These are phyloP conservation scores for Plestiodon gilberti DNA, from an alignment of 2,113 vertebrate species.

Conservation along the genomic window DNA sequence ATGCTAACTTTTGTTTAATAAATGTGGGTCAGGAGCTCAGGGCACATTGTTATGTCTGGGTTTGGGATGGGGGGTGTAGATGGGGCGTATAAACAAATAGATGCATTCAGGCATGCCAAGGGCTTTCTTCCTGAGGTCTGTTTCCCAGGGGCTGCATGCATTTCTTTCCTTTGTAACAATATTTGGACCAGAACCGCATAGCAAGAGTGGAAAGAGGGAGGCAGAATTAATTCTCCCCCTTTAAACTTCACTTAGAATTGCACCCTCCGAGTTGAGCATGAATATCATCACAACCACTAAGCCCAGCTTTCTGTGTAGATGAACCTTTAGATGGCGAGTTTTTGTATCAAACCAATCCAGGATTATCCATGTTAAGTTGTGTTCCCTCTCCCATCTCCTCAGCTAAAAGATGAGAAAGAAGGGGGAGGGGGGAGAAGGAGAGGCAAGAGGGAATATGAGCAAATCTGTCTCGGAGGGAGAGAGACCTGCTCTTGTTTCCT, in stretches of 20 bases:
- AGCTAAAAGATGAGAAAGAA: neutral
- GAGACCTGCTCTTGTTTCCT: slow-evolving; percentile 13
- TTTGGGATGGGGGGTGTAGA: neutral
- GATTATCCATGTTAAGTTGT: neutral
- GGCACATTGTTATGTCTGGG: neutral
- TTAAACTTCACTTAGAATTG: neutral
- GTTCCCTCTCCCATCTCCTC: slow-evolving; percentile 6
- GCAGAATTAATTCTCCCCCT: neutral
- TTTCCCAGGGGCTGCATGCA: neutral
- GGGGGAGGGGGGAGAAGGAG: neutral
- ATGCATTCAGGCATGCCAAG: neutral
- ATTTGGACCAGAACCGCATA: neutral
- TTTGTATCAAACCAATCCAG: neutral
- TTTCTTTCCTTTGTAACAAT: neutral
- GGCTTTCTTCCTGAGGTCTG: neutral
- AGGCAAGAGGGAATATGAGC: neutral
- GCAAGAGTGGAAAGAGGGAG: neutral
- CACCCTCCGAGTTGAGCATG: neutral
- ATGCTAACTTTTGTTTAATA: neutral
- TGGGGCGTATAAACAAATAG: neutral
- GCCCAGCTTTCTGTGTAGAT: too few relatives aligned
- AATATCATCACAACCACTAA: neutral
- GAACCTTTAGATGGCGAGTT: neutral
- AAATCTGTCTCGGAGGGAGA: neutral
- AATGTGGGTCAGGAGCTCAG: neutral